phyloP scores from a whole-genome alignment of 2,888 invertebrate species.

The Epinotia demarniana region DNA sequence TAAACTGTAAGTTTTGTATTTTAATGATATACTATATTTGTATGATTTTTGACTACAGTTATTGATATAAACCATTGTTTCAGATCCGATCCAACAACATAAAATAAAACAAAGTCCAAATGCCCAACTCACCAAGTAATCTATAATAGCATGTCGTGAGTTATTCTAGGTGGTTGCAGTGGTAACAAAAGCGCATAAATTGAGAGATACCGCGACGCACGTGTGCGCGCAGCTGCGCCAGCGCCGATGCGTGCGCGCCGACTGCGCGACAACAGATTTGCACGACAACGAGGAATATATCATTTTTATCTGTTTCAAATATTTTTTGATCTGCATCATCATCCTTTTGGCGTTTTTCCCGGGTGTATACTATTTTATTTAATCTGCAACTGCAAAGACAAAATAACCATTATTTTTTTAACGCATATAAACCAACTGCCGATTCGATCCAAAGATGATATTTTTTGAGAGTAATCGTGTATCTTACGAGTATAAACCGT shows the following conservation, averaged over 20 bases:
- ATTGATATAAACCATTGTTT: neutral
- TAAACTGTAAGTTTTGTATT: no score
- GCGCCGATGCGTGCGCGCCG: constrained; percentile 64
- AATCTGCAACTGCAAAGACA: no score
- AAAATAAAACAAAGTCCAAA: neutral
- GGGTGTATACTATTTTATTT: no score
- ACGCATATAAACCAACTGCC: no score
- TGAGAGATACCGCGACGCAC: constrained; percentile 63
- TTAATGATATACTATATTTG: no score
- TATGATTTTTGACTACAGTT: no score
- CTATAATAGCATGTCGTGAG: constrained; percentile 20
- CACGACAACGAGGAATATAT: constrained; percentile 42
- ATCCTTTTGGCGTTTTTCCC: no score
- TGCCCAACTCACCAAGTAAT: constrained; percentile 4
- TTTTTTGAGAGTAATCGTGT: no score
- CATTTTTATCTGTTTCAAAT: constrained; percentile 6
- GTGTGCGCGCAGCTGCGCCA: constrained; percentile 74
- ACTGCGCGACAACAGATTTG: constrained; percentile 52
- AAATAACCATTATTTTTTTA: no score
- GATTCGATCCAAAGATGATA: no score
- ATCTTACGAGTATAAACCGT: no score
- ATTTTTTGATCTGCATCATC: neutral
- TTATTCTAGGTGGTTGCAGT: constrained; percentile 39
- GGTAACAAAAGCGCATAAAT: constrained; percentile 55
- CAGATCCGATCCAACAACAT: neutral